Base-by-base conservation (phyloP, 2,797 vertebrate species). In the Gobio occitaniae region DNA sequence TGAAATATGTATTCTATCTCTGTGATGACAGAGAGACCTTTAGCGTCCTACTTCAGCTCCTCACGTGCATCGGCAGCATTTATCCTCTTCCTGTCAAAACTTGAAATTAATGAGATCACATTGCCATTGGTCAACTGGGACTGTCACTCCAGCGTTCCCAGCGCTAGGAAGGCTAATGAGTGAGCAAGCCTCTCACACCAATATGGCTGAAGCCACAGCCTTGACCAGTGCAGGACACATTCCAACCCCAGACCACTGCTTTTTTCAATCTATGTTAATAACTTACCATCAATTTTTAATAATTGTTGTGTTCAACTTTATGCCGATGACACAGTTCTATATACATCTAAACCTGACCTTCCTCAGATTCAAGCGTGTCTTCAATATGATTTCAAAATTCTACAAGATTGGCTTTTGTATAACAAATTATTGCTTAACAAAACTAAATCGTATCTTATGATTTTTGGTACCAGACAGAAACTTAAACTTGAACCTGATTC, bases 1-100 rank as follows among this genome's bases (percentile, higher is more conserved):
- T 66, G 88, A 83, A 91, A 89, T 90, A 91, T 91, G 89, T 89
- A 88, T 61, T 95, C 89, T 93, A 91, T 92, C 93, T 94, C 89
- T 89, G 59, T 88, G 90, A 65, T 65, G 61, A 94, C 92, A 93
- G 91, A 91, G 90, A 90, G 86, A 80, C 19, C 72, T 76, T 82
- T n/a, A 38, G 25, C 11, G 25, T 69, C 54, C 68, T 84, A 61
- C 86, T 92, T 90, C 89, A 81, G 88, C 86, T 85, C 83, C 85
- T 87, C 81, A 66, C 41, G n/a, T 78, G 87, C 80, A 88, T 90
- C 85, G 47, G 32, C 50, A 59, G 63, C 50, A 71, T 86, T 86
- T 76, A 77, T 89, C 90, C 80, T 91, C 77, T 83, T 78, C 71
- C 84, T 92, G 84, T 90, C 89, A 91, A 86, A 89, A 90, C 70